A percentile compares a stretch with the other conserved stretches of the same genome.
Evolutionary conservation across 2,888 invertebrate species (phyloP).

Genomic region (Drosophila percnosoma): DNA sequence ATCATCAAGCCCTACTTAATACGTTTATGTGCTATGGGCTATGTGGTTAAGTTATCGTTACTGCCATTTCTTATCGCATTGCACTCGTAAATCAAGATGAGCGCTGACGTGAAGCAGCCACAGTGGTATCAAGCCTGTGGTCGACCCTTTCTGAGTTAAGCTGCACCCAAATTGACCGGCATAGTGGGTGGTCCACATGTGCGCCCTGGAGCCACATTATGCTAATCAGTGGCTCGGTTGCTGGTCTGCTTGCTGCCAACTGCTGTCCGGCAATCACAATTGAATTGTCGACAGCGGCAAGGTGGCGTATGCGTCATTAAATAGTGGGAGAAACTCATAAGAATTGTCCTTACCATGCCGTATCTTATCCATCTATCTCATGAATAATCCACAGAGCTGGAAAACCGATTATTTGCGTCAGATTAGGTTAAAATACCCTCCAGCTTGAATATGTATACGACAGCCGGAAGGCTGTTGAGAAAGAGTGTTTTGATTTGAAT

Average conservation of each 20-base stretch:
- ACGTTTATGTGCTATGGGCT: not conserved
- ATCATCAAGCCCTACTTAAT: constrained; percentile 15
- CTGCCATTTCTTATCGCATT: constrained; percentile 50
- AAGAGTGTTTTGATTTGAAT: not conserved
- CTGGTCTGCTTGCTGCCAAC: not conserved
- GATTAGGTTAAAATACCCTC: constrained; percentile 42
- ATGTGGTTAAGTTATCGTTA: constrained; percentile 31
- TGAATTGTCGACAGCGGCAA: constrained; percentile 39
- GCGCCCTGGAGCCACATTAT: constrained; percentile 55
- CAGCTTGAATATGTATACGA: constrained; percentile 1
- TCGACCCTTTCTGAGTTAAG: constrained; percentile 68
- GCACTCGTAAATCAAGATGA: constrained; percentile 65
- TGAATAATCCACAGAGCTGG: constrained; percentile 58
- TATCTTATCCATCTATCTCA: constrained; percentile 35
- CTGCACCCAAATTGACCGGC: constrained; percentile 1
- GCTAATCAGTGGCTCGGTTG: constrained; percentile 62
- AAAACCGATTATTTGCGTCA: constrained; percentile 56
- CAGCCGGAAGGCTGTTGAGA: not conserved
- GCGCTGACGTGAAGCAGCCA: constrained; percentile 29
- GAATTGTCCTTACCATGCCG: constrained; percentile 12
- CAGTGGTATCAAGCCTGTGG: constrained; percentile 54
- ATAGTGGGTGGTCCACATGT: constrained; percentile 50
- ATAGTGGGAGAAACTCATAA: constrained; percentile 16
- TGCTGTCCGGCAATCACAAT: constrained; percentile 35
- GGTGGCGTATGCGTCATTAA: constrained; percentile 60